phyloP scores from a whole-genome alignment of 2,797 vertebrate genomes.

The Chrysocyon brachyurus region DNA sequence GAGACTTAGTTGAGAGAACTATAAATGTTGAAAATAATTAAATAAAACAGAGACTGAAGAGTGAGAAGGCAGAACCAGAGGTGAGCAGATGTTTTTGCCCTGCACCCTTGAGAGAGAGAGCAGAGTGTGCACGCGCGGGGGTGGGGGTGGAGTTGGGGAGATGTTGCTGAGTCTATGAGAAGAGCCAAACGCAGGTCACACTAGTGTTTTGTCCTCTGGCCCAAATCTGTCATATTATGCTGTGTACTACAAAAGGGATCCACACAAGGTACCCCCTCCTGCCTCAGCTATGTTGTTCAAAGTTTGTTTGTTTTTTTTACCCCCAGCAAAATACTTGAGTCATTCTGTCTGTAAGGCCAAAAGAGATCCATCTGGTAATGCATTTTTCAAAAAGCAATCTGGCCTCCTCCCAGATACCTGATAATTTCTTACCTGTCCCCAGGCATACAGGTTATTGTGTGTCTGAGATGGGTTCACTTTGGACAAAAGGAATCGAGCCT shows the following conservation, averaged over 20 bases:
- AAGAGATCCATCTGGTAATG: background rate
- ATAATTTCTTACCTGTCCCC: constrained; percentile 94
- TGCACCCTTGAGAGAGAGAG: background rate
- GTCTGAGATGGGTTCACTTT: constrained; percentile 99
- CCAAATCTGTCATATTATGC: background rate
- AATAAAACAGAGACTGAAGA: background rate
- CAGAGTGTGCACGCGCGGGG: no score
- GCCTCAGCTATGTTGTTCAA: background rate
- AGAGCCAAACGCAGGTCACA: background rate
- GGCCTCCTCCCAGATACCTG: background rate
- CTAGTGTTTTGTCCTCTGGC: background rate
- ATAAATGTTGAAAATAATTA: background rate
- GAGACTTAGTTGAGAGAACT: background rate
- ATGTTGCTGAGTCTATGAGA: background rate
- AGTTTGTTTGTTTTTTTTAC: background rate
- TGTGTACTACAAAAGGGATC: background rate
- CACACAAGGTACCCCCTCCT: accelerated
- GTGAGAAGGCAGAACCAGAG: background rate
- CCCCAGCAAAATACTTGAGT: constrained; percentile 15
- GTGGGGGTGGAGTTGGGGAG: no score
- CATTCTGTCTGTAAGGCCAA: constrained; percentile 4
- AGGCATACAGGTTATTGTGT: constrained; percentile 97
- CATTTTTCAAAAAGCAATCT: background rate
- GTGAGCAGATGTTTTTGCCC: background rate
- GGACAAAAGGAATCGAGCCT: constrained; percentile 98